Evolutionary conservation across 30 jellyfish, hydroid and myxozoan species (phyloP).

Genomic region (Clytia hemisphaerica): DNA sequence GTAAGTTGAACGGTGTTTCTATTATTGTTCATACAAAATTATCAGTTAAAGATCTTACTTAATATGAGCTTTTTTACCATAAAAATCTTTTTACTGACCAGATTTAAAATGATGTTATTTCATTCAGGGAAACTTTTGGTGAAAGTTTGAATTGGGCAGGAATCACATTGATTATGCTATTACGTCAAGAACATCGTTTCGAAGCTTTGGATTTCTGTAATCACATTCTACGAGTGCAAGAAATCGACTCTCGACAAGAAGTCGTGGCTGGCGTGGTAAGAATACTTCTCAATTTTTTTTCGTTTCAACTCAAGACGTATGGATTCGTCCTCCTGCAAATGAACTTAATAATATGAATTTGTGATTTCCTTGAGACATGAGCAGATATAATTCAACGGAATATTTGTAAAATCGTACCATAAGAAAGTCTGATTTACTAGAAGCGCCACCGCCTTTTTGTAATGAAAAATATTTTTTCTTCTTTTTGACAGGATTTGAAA

Average conservation of each 20-base stretch:
- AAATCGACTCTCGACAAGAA: conserved; percentile 89
- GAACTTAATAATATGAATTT: too few species aligned
- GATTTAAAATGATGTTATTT: background rate
- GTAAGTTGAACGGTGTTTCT: conserved; percentile 41
- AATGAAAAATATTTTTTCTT: background rate
- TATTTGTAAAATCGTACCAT: too few species aligned
- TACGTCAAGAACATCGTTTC: conserved; percentile 79
- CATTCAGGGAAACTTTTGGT: conserved; percentile 88
- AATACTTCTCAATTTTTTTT: background rate
- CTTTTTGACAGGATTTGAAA: conserved; percentile 63
- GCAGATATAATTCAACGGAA: background rate
- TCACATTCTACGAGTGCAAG: conserved; percentile 88
- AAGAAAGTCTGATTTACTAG: background rate
- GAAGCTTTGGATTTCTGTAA: conserved; percentile 88
- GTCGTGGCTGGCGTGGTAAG: conserved; percentile 94
- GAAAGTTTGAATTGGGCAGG: conserved; percentile 99
- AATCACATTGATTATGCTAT: conserved; percentile 65
- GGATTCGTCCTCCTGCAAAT: background rate
- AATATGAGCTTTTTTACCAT: background rate
- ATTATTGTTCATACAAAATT: too few species aligned
- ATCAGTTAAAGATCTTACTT: too few species aligned
- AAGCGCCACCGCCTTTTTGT: background rate
- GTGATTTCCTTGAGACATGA: too few species aligned
- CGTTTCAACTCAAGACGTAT: background rate
- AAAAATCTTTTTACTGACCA: background rate